phyloP scores from a whole-genome alignment of 2,888 invertebrate species.

The Sussaba pulchella region DNA sequence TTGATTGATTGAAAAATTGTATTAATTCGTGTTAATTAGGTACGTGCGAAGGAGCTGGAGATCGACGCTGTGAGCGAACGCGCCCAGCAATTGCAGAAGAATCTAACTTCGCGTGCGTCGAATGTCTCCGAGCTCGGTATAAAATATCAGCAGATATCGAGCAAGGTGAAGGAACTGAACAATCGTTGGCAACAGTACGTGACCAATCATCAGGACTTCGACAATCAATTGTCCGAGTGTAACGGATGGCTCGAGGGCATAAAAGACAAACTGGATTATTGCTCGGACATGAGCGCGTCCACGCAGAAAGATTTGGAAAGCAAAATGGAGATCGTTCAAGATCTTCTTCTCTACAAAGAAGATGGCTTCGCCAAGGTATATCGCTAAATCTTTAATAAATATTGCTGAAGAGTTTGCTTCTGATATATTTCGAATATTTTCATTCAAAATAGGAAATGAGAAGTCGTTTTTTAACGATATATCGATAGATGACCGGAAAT shows the following conservation, averaged over 20 bases:
- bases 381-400: neutral
- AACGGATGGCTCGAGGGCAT: slow-evolving; percentile 94
- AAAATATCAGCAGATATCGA: slow-evolving; percentile 95
- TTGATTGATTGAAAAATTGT: neutral
- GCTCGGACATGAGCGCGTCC: slow-evolving; percentile 92
- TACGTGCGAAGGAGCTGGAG: slow-evolving; percentile 95
- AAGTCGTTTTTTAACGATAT: too few species aligned
- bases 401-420: neutral
- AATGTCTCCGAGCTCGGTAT: slow-evolving; percentile 96
- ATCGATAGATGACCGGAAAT: too few species aligned
- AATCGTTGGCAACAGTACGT: slow-evolving; percentile 97
- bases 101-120: slow-evolving; percentile 90
- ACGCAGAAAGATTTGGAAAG: slow-evolving; percentile 94
- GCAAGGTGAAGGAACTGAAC: slow-evolving; percentile 95
- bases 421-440: too few species aligned
- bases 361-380: slow-evolving; percentile 94
- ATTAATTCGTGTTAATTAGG: slow-evolving; percentile 74
- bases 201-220: slow-evolving; percentile 94
- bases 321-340: slow-evolving; percentile 93
- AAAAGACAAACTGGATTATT: slow-evolving; percentile 93
- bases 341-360: slow-evolving; percentile 95
- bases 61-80: slow-evolving; percentile 97
- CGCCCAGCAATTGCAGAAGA: slow-evolving; percentile 93
- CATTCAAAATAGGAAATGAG: too few species aligned
- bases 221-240: slow-evolving; percentile 92